phyloP scores from a whole-genome alignment of 2,888 invertebrate species.

The Clunio marinus region DNA sequence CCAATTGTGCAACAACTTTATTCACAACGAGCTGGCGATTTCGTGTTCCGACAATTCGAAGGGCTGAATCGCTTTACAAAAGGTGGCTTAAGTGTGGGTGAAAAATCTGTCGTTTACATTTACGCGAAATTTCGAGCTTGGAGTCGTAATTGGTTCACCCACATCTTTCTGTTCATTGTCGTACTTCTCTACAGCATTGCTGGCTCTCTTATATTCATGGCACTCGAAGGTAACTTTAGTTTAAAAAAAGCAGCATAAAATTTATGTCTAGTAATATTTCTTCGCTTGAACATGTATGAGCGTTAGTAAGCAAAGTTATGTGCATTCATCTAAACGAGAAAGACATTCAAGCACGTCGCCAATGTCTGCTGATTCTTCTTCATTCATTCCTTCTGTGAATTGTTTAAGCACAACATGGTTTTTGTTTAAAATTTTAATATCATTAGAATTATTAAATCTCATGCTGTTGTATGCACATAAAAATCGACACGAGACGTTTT shows the following conservation, averaged over 20 bases:
- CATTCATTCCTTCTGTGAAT: no score
- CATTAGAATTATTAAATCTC: no score
- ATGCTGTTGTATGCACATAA: slow-evolving; percentile 1
- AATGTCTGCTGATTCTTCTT: no score
- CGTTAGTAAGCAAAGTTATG: no score
- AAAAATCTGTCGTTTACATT: slow-evolving; percentile 74
- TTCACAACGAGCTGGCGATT: slow-evolving; percentile 67
- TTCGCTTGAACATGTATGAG: no score
- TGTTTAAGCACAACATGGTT: no score
- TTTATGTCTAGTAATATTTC: no score
- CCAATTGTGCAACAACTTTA: slow-evolving; percentile 53
- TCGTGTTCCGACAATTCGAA: slow-evolving; percentile 74
- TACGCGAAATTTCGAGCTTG: slow-evolving; percentile 70
- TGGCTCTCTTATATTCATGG: slow-evolving; percentile 75
- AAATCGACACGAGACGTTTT: slow-evolving; percentile 7
- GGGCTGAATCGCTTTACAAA: slow-evolving; percentile 76
- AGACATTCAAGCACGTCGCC: no score
- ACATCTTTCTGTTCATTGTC: slow-evolving; percentile 75
- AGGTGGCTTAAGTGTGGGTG: slow-evolving; percentile 76
- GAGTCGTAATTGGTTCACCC: slow-evolving; percentile 59
- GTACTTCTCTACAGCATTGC: slow-evolving; percentile 73
- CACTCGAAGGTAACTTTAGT: slow-evolving; percentile 72
- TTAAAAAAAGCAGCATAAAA: no score
- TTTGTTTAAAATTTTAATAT: no score
- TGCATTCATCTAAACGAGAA: no score